Conservation (phyloP, 2,113 vertebrate species). For the Petroica traversi region DNA sequence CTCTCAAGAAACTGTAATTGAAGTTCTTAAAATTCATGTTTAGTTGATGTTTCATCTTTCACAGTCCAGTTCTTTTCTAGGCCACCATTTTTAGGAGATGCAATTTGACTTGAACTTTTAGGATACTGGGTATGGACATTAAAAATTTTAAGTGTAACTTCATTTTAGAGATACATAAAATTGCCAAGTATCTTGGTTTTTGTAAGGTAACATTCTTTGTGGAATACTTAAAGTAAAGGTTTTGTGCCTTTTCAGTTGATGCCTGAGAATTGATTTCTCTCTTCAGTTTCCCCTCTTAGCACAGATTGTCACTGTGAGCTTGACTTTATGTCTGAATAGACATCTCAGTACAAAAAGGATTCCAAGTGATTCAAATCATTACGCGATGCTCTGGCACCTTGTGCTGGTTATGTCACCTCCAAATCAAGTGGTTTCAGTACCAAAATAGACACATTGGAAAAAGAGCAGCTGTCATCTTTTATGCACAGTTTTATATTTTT, state of each 20-base stretch:
- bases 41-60: neutral
- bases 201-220: neutral
- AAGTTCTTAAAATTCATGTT: neutral
- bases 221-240: neutral
- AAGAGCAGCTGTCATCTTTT: constrained; percentile 39
- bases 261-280: neutral
- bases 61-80: neutral
- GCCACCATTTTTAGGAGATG: neutral
- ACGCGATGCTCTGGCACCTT: constrained; percentile 24
- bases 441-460: constrained; percentile 35
- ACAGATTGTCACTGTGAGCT: neutral
- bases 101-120: neutral
- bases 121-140: neutral
- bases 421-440: neutral
- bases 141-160: neutral
- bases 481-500: constrained; percentile 4
- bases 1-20: neutral
- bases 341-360: neutral
- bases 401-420: constrained; percentile 28
- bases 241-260: neutral
- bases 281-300: neutral
- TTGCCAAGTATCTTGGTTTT: neutral
- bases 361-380: constrained; percentile 16
- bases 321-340: constrained; percentile 23
- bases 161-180: neutral